Base-by-base conservation (phyloP, 2,797 vertebrate species). In the Sebastes vulpes region DNA sequence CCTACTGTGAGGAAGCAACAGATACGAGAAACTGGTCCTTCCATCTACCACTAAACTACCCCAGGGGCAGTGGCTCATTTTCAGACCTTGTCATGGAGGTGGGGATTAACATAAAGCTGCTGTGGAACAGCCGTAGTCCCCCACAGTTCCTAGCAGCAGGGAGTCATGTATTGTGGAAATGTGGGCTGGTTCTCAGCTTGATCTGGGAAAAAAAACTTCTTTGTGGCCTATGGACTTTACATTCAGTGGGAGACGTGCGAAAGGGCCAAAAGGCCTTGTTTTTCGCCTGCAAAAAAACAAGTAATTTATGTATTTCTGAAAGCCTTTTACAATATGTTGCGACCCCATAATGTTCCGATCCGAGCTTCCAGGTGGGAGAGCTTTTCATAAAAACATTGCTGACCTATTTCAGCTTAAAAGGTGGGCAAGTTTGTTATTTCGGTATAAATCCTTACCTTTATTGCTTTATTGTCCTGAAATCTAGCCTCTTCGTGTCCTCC, bases 31-130 rank as follows among this genome's bases (percentile, higher is more conserved):
- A 48, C 12, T 21, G 18, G 29, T 72, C 9, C 46, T 52, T 75
- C 63, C 26, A 35, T 65, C 54, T 6, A 4, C 26, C n/a, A n/a
- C 7, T 28, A 56, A 65, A 60, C 38, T 23, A 57, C 64, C 67
- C 38, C 20, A n/a, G 61, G 77, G 77, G 71, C 48, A 42, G 72
- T 18, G 20, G n/a, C 31, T 79, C 12, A 11, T 56, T 81, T 77
- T 82, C 35, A 61, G 60, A 53, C 38, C 16, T 42, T 56, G 59
- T 54, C 53, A 46, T 29, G 42, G 42, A 71, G 61, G 67, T 59
- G 38, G 61, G 21, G 50, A 84, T 81, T 84, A 74, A 48, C 72
- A 75, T 81, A 68, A 76, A 77, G 54, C 72, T 29, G 48, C 23
- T 72, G 23, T 25, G 61, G 52, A 72, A 70, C 26, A 72, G 38